These are phyloP conservation scores for Erythrolamprus reginae DNA, from an alignment of 2,113 vertebrate species.

Conservation along the genomic window DNA sequence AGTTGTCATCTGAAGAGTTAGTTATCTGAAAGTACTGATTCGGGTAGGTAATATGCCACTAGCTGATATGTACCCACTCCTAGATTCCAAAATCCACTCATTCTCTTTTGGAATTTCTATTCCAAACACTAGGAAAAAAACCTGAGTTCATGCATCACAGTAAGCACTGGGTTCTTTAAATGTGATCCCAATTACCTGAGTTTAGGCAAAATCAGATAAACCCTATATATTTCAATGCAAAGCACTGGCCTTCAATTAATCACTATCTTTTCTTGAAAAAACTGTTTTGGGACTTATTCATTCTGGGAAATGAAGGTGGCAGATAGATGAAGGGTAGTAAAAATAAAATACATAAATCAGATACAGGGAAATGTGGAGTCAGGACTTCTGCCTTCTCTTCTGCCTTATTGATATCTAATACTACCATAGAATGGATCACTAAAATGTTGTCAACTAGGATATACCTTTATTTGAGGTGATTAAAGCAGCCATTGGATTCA, in stretches of 20 bases:
- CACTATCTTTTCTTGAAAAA: neutral
- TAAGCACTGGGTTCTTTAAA: neutral
- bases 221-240: neutral
- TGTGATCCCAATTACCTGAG: neutral
- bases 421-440: neutral
- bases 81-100: neutral
- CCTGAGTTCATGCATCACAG: neutral
- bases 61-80: neutral
- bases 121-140: neutral
- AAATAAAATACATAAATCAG: neutral
- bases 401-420: neutral
- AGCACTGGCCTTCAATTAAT: neutral
- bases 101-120: neutral
- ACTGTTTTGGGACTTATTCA: neutral
- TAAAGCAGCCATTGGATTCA: neutral
- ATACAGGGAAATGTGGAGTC: neutral
- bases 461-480: neutral
- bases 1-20: neutral
- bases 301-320: neutral
- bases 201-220: neutral
- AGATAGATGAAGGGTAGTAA: neutral
- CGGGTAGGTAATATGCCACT: neutral
- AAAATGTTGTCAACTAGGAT: neutral
- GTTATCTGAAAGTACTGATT: neutral
- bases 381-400: neutral